phyloP scores from a whole-genome alignment of 2,113 vertebrate species.

The Aleadryas rufinucha region DNA sequence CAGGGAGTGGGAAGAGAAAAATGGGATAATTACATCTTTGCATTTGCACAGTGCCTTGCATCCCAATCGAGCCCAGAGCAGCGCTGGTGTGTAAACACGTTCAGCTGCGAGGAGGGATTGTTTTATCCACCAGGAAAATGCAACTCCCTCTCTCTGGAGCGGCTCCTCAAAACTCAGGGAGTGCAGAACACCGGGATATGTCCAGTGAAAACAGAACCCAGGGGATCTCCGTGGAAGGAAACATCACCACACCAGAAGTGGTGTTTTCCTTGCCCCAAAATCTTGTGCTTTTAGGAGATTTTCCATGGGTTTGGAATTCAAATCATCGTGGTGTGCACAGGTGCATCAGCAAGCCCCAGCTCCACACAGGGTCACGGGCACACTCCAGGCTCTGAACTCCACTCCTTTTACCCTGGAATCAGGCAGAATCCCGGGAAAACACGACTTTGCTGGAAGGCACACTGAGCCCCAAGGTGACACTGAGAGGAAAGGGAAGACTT shows the following conservation, averaged over 20 bases:
- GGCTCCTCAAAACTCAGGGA: rapidly evolving
- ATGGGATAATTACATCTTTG: conserved; percentile 45
- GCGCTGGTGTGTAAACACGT: not conserved
- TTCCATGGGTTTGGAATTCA: not conserved
- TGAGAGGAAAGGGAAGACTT: not conserved
- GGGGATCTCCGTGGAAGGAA: rapidly evolving
- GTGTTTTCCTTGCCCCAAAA: not conserved
- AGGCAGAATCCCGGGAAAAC: not conserved
- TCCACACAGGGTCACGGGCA: not conserved
- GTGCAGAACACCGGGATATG: rapidly evolving
- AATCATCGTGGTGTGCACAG: rapidly evolving
- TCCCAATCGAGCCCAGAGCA: not conserved
- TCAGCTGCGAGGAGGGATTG: not conserved
- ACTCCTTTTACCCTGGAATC: rapidly evolving
- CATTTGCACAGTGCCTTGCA: not conserved
- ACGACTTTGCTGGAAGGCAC: not conserved
- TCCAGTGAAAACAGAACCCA: not conserved
- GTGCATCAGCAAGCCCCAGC: not conserved
- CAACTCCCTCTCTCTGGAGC: not conserved
- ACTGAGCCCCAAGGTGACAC: not conserved
- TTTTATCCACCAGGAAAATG: not conserved
- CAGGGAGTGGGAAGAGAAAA: conserved; percentile 41
- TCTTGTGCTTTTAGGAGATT: not conserved
- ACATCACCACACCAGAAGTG: not conserved
- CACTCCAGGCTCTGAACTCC: not conserved